Base-by-base conservation (phyloP, 2,113 vertebrate genomes). In the Acanthochromis polyacanthus region DNA sequence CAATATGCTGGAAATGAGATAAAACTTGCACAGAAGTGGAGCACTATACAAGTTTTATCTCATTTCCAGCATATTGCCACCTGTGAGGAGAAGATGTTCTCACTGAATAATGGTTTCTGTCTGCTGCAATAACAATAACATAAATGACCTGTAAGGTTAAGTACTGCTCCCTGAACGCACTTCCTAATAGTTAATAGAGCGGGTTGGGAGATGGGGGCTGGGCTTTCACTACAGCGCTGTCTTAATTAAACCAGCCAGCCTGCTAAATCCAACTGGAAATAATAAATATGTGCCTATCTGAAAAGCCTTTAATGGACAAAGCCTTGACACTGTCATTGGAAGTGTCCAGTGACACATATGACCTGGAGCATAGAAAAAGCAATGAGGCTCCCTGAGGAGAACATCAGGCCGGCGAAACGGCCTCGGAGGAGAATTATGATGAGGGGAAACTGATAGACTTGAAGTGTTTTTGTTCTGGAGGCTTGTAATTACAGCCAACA, bases 401-500 rank as follows among this genome's bases (percentile, higher is more conserved):
- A 50, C 64, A n/a, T 84, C 30, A n/a, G 74, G 45, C 62, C 43
- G 14, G 46, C 19, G 69, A 59, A 67, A 56, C 48, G 38, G 71
- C 59, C 69, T 80, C 78, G 43, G 11, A 70, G 70, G 71, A 81
- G 69, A 72, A 75, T 83, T 77, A 63, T 43, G 75, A 75, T 79
- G 79, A 89, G 72, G 72, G 59, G 51, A 81, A 83, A 68, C 71
- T 75, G 80, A 87, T 78, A 71, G 77, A 78, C 73, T 82, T 82
- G 80, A 70, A 76, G 62, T 80, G 63, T 71, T 83, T 85, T 83
- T 78, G 69, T 85, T 86, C 71, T 48, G 51, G 32, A 72, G 78
- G 57, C 71, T 78, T 90, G 81, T 83, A 89, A 89, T 92, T 88
- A 84, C 75, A 84, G 60, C 71, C 55, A 72, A 11, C 57, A 82